phyloP scores from a whole-genome alignment of 2,888 invertebrate genomes.

The Glyphotaelius pellucidus region DNA sequence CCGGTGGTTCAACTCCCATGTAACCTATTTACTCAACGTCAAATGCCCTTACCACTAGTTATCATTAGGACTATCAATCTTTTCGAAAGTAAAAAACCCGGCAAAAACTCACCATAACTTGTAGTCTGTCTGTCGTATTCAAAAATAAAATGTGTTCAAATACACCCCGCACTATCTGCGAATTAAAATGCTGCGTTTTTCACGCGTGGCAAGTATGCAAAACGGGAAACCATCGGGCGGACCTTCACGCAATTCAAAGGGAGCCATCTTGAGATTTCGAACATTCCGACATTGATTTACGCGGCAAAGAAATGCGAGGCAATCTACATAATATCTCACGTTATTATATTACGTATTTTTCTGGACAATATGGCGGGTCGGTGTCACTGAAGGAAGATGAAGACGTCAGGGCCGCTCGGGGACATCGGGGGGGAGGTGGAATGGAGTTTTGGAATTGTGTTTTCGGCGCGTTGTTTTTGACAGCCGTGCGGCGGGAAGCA shows the following conservation, averaged over 20 bases:
- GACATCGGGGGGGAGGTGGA: neutral
- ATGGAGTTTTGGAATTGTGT: conserved; percentile 34
- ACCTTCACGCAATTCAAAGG: neutral
- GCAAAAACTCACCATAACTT: neutral
- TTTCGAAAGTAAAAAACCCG: too few species aligned
- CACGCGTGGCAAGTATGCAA: conserved; percentile 22
- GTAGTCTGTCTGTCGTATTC: neutral
- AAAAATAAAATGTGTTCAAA: neutral
- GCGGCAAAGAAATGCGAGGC: neutral
- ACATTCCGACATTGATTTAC: conserved; percentile 40
- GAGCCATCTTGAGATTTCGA: neutral
- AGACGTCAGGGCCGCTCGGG: neutral
- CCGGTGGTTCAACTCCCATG: too few species aligned
- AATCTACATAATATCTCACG: neutral
- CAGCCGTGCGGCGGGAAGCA: conserved; percentile 37
- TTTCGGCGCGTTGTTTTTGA: conserved; percentile 30
- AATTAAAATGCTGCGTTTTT: conserved; percentile 21
- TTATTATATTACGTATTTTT: neutral
- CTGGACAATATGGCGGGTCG: neutral
- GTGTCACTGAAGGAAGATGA: conserved; percentile 22
- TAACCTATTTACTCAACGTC: too few species aligned
- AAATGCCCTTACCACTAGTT: too few species aligned
- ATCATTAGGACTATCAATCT: too few species aligned
- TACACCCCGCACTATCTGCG: neutral
- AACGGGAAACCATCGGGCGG: conserved; percentile 22